These are phyloP conservation scores for Hemiprocne comata DNA, from an alignment of 2,113 vertebrate genomes.

Conservation along the genomic window DNA sequence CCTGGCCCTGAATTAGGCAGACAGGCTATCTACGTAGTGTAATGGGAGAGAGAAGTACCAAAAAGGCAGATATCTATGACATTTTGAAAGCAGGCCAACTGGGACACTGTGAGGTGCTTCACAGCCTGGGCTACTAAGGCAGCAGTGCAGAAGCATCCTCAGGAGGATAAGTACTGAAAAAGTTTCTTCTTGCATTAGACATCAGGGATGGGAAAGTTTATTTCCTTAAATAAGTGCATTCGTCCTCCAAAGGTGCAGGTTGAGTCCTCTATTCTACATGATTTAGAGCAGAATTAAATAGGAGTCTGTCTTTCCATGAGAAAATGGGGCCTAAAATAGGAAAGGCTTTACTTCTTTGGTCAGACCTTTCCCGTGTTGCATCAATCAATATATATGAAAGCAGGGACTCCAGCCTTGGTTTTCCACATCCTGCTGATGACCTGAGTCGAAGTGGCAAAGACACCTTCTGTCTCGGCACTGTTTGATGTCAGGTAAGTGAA, in stretches of 20 bases:
- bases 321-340: neutral
- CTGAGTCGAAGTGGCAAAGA: neutral
- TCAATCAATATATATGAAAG: neutral
- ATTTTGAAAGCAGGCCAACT: slow-evolving; percentile 15
- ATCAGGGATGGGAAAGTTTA: neutral
- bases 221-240: neutral
- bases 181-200: neutral
- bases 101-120: neutral
- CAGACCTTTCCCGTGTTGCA: neutral
- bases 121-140: neutral
- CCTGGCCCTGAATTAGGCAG: neutral
- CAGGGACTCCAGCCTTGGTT: neutral
- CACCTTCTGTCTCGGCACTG: neutral
- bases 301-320: neutral
- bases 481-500: neutral
- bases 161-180: neutral
- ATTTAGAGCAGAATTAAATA: neutral
- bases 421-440: neutral
- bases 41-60: slow-evolving; percentile 24
- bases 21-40: neutral
- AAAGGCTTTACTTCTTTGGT: neutral
- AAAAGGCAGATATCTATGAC: slow-evolving; percentile 15
- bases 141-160: neutral
- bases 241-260: neutral
- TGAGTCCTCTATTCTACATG: neutral